Evolutionary conservation across 2,797 vertebrate genomes (phyloP), one percentile per base, ranked within the genome.

Genomic region (Cossypha niveicapilla): DNA sequence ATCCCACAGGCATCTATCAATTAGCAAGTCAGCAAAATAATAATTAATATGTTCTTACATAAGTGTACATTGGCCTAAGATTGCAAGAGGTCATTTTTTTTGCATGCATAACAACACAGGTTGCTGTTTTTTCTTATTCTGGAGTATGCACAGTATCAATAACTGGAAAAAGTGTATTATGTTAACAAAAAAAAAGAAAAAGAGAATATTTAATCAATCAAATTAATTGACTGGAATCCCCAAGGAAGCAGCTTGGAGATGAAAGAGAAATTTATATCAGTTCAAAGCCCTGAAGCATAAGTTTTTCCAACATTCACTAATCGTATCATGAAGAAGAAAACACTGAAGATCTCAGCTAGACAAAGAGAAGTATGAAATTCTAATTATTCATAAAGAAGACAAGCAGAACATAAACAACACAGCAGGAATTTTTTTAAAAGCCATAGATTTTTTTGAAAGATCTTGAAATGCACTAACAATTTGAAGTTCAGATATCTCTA

Each of bases 31-130:
- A 60, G 30, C 48, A 63, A 41, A 73, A 76, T 9, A 80, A 42
- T 35, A 44, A 72, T 57, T 66, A 77, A 47, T 17, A 61, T 15
- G 4, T 57, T 53, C 35, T 83, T 72, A 53, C 6, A 1, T 23
- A 44, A 76, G 7, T 7, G 3, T 21, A 50, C 19, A 5, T 13
- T 47, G 7, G 10, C 71, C 7, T 57, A 65, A 17, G 19, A 81
- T 21, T 35, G 13, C 16, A 85, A 75, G 35, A 79, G 4, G 8
- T 45, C 1, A 4, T 34, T 63, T 45, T 68, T 68, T 72, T 19
- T 7, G 11, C 0, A 0, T 16, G n/a, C 9, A 15, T 24, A 76
- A 45, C 60, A 48, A 9, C 18, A 57, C 34, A 65, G 37, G 23
- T 18, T 74, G 17, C 11, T 45, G 11, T 13, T 90, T 90, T 32